Evolutionary conservation across 2,113 vertebrate genomes (phyloP).

Genomic region (Heloderma charlesbogerti): DNA sequence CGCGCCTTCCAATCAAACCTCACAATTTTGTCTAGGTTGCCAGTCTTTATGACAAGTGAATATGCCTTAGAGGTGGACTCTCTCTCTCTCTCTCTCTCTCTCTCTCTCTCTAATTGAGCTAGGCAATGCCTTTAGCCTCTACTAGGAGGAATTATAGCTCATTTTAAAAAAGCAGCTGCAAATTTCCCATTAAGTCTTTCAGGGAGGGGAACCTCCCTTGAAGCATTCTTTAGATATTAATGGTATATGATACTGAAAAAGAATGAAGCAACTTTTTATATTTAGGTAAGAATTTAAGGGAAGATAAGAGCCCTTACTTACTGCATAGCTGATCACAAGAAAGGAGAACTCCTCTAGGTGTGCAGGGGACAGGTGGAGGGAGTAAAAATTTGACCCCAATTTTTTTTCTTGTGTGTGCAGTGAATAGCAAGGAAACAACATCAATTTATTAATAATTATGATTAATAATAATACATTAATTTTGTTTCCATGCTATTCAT

Average conservation of each 20-base stretch:
- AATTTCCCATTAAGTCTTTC: slow-evolving; percentile 64
- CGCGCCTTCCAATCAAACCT: not conserved
- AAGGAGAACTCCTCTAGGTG: slow-evolving; percentile 48
- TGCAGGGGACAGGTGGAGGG: slow-evolving; percentile 45
- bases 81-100: slow-evolving; percentile 46
- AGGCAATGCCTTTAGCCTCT: slow-evolving; percentile 74
- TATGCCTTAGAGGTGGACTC: slow-evolving; percentile 35
- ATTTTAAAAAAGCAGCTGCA: slow-evolving; percentile 63
- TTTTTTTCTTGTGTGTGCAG: slow-evolving; percentile 24
- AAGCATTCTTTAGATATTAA: slow-evolving; percentile 69
- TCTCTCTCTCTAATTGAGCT: slow-evolving; percentile 32
- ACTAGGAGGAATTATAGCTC: slow-evolving; percentile 70
- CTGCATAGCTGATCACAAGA: not conserved
- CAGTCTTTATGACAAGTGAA: slow-evolving; percentile 46
- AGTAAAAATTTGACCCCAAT: slow-evolving; percentile 50
- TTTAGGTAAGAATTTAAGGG: slow-evolving; percentile 57
- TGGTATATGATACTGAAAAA: slow-evolving; percentile 68
- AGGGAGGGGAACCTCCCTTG: slow-evolving; percentile 64
- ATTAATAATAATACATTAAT: no score
- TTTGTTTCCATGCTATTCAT: no score
- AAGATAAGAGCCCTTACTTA: slow-evolving; percentile 33
- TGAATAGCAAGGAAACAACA: slow-evolving; percentile 39
- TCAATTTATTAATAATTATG: slow-evolving; percentile 25
- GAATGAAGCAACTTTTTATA: slow-evolving; percentile 68
- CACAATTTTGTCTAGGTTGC: not conserved